phyloP scores from a whole-genome alignment of 2,113 vertebrate species.

The Todiramphus chloris region DNA sequence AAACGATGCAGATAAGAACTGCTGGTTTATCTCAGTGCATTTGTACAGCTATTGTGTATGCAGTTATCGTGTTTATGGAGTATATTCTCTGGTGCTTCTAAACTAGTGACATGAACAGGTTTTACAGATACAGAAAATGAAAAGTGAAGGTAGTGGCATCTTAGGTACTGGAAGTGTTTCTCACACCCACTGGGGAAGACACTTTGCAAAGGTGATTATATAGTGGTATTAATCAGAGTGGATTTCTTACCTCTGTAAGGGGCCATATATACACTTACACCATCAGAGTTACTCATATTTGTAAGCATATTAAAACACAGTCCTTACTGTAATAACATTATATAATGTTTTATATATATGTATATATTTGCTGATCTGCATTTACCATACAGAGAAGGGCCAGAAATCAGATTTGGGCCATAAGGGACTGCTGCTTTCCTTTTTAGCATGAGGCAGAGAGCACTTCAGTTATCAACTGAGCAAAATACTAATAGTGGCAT shows the following conservation, averaged over 20 bases:
- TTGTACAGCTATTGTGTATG: background rate
- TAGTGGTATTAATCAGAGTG: background rate
- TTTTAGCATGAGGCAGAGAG: background rate
- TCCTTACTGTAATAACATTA: background rate
- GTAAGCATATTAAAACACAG: background rate
- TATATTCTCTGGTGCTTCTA: background rate
- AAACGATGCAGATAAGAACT: background rate
- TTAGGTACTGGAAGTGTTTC: background rate
- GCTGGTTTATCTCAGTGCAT: background rate
- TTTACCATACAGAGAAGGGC: background rate
- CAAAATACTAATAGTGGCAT: background rate
- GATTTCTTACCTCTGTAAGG: background rate
- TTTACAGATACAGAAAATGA: background rate
- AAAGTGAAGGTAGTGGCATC: background rate
- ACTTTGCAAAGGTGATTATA: background rate
- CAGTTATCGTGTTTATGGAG: background rate
- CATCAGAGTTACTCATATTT: background rate
- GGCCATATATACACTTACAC: background rate
- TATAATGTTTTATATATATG: background rate
- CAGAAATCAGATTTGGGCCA: background rate
- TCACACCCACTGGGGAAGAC: background rate
- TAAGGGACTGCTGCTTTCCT: background rate
- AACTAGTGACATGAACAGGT: background rate
- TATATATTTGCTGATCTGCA: background rate
- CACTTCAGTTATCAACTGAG: background rate